Conservation (phyloP, 2,888 invertebrate species). For the Dryobotodes eremita region DNA sequence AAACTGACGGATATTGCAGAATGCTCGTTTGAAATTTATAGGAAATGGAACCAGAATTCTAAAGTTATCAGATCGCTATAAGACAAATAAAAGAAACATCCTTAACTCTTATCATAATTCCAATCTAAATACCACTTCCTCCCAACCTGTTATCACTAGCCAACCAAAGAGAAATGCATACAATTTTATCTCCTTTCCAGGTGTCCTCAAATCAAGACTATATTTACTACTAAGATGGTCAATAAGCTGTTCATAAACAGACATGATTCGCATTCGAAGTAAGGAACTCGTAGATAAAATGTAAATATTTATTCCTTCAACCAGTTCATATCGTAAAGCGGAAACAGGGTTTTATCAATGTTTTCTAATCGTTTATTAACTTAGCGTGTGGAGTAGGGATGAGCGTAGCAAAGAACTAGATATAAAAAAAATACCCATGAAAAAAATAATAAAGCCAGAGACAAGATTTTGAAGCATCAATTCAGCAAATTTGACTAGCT, state of each 20-base stretch:
- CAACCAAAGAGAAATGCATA: slow-evolving; percentile 37
- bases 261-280: slow-evolving; percentile 51
- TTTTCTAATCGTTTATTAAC: slow-evolving; percentile 64
- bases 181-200: slow-evolving; percentile 36
- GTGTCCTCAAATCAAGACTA: slow-evolving; percentile 45
- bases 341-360: slow-evolving; percentile 61
- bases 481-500: not conserved
- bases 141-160: slow-evolving; percentile 41
- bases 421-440: not conserved
- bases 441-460: too few relatives aligned
- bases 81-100: slow-evolving; percentile 22
- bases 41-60: slow-evolving; percentile 39
- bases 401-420: not conserved
- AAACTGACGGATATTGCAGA: slow-evolving; percentile 5
- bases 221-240: slow-evolving; percentile 35
- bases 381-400: slow-evolving; percentile 42
- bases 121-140: slow-evolving; percentile 48
- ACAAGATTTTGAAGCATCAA: not conserved
- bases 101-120: slow-evolving; percentile 35
- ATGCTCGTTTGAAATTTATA: slow-evolving; percentile 5
- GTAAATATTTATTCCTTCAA: slow-evolving; percentile 56
- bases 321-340: slow-evolving; percentile 56
- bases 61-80: not conserved
- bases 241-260: slow-evolving; percentile 54
- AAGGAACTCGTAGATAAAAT: slow-evolving; percentile 56